Base-by-base conservation (phyloP, 2,888 invertebrate genomes). In the Chymomyza caudatula region DNA sequence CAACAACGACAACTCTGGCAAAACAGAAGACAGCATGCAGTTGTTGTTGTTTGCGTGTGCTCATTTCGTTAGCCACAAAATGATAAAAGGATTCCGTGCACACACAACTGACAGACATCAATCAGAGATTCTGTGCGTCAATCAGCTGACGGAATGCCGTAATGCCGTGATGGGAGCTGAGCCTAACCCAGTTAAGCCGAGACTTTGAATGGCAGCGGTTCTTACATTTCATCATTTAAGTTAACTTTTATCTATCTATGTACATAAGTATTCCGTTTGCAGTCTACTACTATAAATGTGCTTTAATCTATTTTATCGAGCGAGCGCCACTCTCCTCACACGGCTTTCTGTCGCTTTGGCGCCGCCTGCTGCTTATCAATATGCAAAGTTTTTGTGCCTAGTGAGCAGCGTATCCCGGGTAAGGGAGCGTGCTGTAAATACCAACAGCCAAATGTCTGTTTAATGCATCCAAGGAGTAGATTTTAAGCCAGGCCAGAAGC, bases 301-400 rank as follows among this genome's bases (percentile, higher is more conserved):
- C 76, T 81, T 81, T 78, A 78, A 84, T 81, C 79, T 82, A 72
- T 77, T 83, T 80, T 80, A 83, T 80, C 67, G 64, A 60, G 55
- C 37, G 15, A 25, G n/a, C 29, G 11, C n/a, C 29, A 13, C n/a
- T 54, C 6, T n/a, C 15, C 52, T 52, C 22, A 37, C 29, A 11
- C 29, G 29, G 29, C 29, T 52, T 11, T 23, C 29, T 25, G 53
- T 63, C 63, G 56, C 60, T 55, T 63, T 65, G 59, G 57, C 64
- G 63, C 58, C 64, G 63, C 58, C 65, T 58, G 64, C 49, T 54
- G 44, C 80, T 85, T 85, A 81, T 85, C 81, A 81, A 86, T 85
- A 81, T 86, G 86, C 86, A 81, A 81, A 86, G 71, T 20, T 13
- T 53, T 23, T 23, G 20, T 53, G 20, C 22, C 22, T 6, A n/a